Base-by-base conservation (phyloP, 2,888 invertebrate species). In the Neria commutata region DNA sequence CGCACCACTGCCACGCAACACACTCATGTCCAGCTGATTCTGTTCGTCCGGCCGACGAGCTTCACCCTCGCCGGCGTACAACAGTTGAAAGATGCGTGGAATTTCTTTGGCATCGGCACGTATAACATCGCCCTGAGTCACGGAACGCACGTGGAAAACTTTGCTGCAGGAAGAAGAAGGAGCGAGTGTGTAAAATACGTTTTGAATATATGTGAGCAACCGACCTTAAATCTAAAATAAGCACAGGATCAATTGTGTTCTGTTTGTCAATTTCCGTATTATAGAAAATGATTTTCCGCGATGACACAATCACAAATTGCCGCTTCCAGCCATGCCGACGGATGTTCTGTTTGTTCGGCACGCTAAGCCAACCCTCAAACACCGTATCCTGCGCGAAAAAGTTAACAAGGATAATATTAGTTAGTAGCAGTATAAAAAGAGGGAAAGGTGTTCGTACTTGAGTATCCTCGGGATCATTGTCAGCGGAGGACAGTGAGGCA, bases 71-170 rank as follows among this genome's bases (percentile, higher is more conserved):
- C 96, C 97, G 66, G 98, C 97, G 83, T 98, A 98, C 75, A 98
- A 84, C 76, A 98, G 86, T 86, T 96, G 88, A 85, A 99, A 98
- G 84, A 99, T 99, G 83, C 96, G 91, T 74, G 98, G 98, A 84
- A 99, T 96, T 86, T 98, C 97, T 88, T 95, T 95, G 83, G 96
- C 94, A 86, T 98, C 97, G 56, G 97, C 98, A 80, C 98, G 90
- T 81, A 98, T 97, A 74, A 98, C 98, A 86, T 99, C 99, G 74
- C 98, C 98, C 83, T 98, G 98, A 64, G 98, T 98, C 69, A 99
- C 98, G 62, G 95, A 93, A 67, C 98, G 90, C 70, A 98, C 98
- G 85, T 98, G 98, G 86, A 97, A 98, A 80, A 99, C 92, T 88
- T 98, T 98, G 84, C 98, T 95, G 85, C 14, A 81, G 60, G 55